phyloP scores from a whole-genome alignment of 2,797 vertebrate genomes.

The Pseudotriccus pelzelni region DNA sequence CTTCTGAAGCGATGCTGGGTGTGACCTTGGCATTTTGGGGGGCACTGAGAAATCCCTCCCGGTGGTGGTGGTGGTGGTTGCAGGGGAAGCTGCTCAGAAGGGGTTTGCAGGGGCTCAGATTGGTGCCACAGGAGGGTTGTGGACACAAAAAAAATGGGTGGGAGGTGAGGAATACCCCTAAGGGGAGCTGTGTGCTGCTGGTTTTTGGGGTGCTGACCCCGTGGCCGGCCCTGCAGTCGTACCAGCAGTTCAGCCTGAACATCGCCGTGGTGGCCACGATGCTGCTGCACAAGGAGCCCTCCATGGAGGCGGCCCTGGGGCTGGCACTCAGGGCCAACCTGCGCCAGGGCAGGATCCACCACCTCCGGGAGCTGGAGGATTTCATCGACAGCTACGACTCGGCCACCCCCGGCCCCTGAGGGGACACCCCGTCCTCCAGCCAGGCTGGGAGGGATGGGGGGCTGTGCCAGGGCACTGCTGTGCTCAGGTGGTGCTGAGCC shows the following conservation, averaged over 20 bases:
- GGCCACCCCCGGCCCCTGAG: neutral
- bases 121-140: accelerated
- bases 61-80: neutral
- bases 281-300: slow-evolving; percentile 67
- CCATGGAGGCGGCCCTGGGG: slow-evolving; percentile 46
- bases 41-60: neutral
- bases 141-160: accelerated
- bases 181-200: accelerated
- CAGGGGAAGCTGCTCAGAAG: neutral
- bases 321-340: slow-evolving; percentile 61
- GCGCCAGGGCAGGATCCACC: slow-evolving; percentile 17
- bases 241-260: slow-evolving; percentile 62
- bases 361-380: slow-evolving; percentile 43
- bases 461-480: accelerated
- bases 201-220: neutral
- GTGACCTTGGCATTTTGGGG: neutral
- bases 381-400: slow-evolving; percentile 65
- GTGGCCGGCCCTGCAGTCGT: neutral
- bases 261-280: slow-evolving; percentile 57
- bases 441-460: accelerated
- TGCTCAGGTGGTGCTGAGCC: neutral
- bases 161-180: neutral
- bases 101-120: accelerated
- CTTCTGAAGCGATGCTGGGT: accelerated
- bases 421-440: neutral